Percentiles rank a stretch among this genome's conserved stretches.
These are phyloP conservation scores for Hemibagrus guttatus DNA, from an alignment of 2,797 vertebrate genomes.

Conservation along the genomic window DNA sequence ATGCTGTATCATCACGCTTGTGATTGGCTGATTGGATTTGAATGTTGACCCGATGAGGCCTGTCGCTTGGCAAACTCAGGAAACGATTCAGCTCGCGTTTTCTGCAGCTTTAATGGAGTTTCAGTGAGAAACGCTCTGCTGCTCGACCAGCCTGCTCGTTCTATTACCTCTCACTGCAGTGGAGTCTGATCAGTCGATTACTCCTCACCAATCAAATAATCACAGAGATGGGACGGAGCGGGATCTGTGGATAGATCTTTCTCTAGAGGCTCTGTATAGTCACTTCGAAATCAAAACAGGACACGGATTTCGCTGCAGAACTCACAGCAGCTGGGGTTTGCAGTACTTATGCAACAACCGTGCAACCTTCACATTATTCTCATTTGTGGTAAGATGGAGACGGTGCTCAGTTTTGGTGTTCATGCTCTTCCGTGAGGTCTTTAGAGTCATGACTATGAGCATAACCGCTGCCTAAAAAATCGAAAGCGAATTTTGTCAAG, in stretches of 20 bases:
- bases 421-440: neutral
- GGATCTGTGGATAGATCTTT: neutral
- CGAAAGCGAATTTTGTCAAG: neutral
- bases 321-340: neutral
- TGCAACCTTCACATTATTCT: neutral
- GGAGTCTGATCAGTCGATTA: constrained; percentile 7
- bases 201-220: constrained; percentile 13
- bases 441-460: neutral
- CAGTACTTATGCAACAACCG: neutral
- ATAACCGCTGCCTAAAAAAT: neutral
- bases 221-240: neutral
- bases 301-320: neutral
- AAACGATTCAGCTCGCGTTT: neutral
- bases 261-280: neutral
- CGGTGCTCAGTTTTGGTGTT: no score
- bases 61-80: neutral
- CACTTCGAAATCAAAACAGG: neutral
- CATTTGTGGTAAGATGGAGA: neutral
- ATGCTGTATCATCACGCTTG: neutral
- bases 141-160: neutral
- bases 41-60: neutral
- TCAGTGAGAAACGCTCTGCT: neutral
- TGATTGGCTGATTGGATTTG: neutral
- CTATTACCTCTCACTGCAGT: constrained; percentile 7
- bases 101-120: neutral